Evolutionary conservation across 2,888 invertebrate species (phyloP).

Genomic region (Apotomis capreana): DNA sequence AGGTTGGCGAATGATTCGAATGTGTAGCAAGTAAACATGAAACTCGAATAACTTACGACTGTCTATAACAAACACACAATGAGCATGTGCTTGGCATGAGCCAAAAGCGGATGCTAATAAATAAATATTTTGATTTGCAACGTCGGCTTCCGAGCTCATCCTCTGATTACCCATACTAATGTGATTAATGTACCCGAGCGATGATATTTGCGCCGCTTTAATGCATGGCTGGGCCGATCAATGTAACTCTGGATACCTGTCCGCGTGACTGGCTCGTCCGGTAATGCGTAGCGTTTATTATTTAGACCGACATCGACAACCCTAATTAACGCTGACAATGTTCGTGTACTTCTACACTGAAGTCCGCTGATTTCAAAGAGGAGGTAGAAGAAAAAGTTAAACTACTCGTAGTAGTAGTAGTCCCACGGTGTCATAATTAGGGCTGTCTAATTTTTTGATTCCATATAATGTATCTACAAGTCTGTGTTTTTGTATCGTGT

Average conservation of each 20-base stretch:
- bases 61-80: neutral
- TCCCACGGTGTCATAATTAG: no score
- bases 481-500: no score
- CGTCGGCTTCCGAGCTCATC: slow-evolving; percentile 68
- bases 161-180: slow-evolving; percentile 71
- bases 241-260: slow-evolving; percentile 44
- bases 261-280: slow-evolving; percentile 22
- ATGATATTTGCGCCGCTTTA: slow-evolving; percentile 68
- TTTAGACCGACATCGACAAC: slow-evolving; percentile 20
- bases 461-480: no score
- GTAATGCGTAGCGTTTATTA: slow-evolving; percentile 17
- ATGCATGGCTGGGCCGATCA: slow-evolving; percentile 59
- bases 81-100: neutral
- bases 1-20: slow-evolving; percentile 3
- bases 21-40: neutral
- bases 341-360: no score
- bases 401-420: no score
- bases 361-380: no score
- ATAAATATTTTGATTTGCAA: slow-evolving; percentile 52
- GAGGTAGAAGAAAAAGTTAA: no score
- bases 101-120: slow-evolving; percentile 10
- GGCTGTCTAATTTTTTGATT: no score
- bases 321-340: slow-evolving; percentile 17
- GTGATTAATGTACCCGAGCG: slow-evolving; percentile 72
- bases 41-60: neutral